Evolutionary conservation across 2,797 vertebrate species (phyloP).

Genomic region (Percopsis omiscomaycus): DNA sequence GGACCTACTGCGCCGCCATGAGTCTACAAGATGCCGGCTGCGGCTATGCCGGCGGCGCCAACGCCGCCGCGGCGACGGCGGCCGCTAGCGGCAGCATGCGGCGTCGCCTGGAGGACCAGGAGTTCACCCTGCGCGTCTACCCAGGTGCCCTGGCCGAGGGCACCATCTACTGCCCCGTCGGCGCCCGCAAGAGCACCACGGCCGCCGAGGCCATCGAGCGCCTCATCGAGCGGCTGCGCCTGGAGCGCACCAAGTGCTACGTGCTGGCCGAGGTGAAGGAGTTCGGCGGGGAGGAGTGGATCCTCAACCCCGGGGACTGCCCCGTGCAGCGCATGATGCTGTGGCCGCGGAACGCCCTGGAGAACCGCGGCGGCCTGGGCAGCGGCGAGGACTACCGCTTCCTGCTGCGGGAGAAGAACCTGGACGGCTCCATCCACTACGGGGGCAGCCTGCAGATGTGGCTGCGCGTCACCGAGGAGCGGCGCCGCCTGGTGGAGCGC

Average conservation of each 20-base stretch:
- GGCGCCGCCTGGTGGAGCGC: constrained; percentile 87
- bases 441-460: constrained; percentile 92
- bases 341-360: constrained; percentile 91
- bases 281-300: constrained; percentile 98
- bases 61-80: constrained; percentile 63
- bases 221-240: constrained; percentile 85
- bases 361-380: constrained; percentile 83
- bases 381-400: constrained; percentile 93
- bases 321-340: constrained; percentile 97
- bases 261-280: constrained; percentile 96
- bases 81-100: constrained; percentile 75
- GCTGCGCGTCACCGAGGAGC: constrained; percentile 91
- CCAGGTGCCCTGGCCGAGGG: constrained; percentile 91
- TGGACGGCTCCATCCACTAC: constrained; percentile 95
- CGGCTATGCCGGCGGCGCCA: constrained; percentile 66
- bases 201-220: constrained; percentile 94
- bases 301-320: constrained; percentile 94
- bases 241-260: constrained; percentile 91
- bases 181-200: constrained; percentile 88
- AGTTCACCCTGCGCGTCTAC: constrained; percentile 90
- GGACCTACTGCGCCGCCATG: constrained; percentile 90
- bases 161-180: constrained; percentile 92
- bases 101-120: constrained; percentile 94
- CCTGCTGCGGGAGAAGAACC: constrained; percentile 92
- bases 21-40: constrained; percentile 93